Base-by-base conservation (phyloP, 2,797 vertebrate genomes). In the Helostoma temminkii region DNA sequence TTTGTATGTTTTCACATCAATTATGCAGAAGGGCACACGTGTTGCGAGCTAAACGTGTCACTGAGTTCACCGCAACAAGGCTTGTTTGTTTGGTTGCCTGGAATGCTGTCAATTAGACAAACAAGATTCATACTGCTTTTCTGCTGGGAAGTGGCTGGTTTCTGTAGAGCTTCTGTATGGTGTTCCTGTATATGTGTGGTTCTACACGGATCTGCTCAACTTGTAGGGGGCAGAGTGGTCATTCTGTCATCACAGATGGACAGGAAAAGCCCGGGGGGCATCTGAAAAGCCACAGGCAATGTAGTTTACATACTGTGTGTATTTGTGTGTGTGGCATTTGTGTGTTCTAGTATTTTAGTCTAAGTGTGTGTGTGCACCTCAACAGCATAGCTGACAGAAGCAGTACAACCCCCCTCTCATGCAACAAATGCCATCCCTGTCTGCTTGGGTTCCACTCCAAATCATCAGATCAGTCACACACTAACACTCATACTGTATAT, bases 171-270 rank as follows among this genome's bases (percentile, higher is more conserved):
- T 65, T 76, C 70, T 83, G 32, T 74, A 49, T 18, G 50, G n/a
- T 30, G 59, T 75, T 66, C 68, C 70, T 75, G 59, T 45, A 60
- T 67, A 75, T 70, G 67, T 86, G 85, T 77, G 82, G 60, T 55
- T 76, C 49, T 34, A 45, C 66, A 50, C 16, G 74, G 66, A 72
- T 72, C 39, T 66, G 81, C 56, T 67, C n/a, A 42, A 71, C 72
- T 89, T 61, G 84, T 67, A 41, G 81, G 83, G 82, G 81, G 80
- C 77, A 85, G 89, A 90, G 76, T 89, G 92, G 91, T 89, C 91
- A 91, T 90, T 88, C 91, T 93, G 91, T 90, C 89, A 84, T 78
- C 87, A 91, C 92, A 93, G 92, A 93, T 93, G 92, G 92, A 92
- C 92, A 93, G 91, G 91, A 92, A 92, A 87, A 69, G 78, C 84